Conservation (phyloP, 2,888 invertebrate genomes). For the Carpatolechia fugitivella region DNA sequence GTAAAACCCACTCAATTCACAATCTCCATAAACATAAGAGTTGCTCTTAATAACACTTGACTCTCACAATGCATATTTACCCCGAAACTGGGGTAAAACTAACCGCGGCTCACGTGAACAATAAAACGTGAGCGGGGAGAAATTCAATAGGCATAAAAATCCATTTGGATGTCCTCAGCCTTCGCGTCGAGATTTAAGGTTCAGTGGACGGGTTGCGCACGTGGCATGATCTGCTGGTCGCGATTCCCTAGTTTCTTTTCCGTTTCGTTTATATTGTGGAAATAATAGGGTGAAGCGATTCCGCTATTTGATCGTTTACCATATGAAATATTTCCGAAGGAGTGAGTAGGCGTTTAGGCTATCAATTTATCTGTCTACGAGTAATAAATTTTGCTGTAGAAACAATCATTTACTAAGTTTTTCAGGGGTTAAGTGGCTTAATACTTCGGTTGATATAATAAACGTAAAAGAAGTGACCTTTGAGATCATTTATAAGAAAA, state of each 20-base stretch:
- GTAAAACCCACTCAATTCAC: slow-evolving; percentile 32
- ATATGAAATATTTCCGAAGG: no score
- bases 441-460: no score
- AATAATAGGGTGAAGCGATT: neutral
- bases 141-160: slow-evolving; percentile 55
- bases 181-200: slow-evolving; percentile 10
- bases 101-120: slow-evolving; percentile 28
- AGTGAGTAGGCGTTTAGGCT: neutral
- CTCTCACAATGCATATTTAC: slow-evolving; percentile 51
- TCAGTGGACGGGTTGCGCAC: neutral
- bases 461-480: no score
- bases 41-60: slow-evolving; percentile 46
- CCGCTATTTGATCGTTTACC: no score
- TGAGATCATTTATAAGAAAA: no score
- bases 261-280: neutral
- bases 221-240: neutral
- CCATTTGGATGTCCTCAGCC: slow-evolving; percentile 28
- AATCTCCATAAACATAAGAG: slow-evolving; percentile 44
- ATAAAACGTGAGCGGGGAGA: slow-evolving; percentile 52
- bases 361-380: no score
- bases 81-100: slow-evolving; percentile 42
- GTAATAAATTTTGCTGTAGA: neutral
- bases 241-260: neutral
- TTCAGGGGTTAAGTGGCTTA: no score
- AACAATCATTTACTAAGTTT: no score